These are phyloP conservation scores for Serranus cabrilla DNA, from an alignment of 2,797 vertebrate species.

Conservation along the genomic window DNA sequence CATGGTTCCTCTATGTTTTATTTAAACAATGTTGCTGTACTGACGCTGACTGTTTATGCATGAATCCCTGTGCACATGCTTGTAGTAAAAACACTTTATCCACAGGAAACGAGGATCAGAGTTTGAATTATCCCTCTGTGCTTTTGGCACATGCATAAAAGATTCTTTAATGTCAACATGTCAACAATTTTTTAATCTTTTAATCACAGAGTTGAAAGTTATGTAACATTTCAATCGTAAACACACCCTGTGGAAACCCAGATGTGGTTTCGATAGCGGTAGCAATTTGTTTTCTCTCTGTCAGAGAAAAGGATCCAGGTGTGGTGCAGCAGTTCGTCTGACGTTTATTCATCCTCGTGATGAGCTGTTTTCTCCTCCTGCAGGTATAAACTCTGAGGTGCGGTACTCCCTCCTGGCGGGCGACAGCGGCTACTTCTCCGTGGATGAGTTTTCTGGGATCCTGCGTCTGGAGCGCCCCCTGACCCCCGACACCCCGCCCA, in stretches of 20 bases:
- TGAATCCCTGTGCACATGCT: too few relatives aligned
- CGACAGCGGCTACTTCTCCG: constrained; percentile 91
- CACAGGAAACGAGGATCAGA: too few relatives aligned
- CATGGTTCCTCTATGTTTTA: too few relatives aligned
- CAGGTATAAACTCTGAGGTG: constrained; percentile 95
- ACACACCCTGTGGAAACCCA: constrained; percentile 1
- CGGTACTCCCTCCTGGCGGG: constrained; percentile 91
- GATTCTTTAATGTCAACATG: neutral
- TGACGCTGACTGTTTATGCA: too few relatives aligned
- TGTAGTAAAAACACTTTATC: too few relatives aligned
- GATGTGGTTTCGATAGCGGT: constrained; percentile 14
- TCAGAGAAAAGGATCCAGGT: neutral
- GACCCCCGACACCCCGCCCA: constrained; percentile 81
- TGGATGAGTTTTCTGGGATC: constrained; percentile 94
- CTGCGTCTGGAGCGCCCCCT: constrained; percentile 93
- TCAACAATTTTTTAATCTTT: neutral
- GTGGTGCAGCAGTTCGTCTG: neutral
- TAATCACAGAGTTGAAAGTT: constrained; percentile 1
- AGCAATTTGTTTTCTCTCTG: constrained; percentile 9
- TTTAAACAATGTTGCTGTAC: too few relatives aligned
- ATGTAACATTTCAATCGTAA: neutral
- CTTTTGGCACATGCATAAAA: neutral
- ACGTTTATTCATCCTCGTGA: too few relatives aligned
- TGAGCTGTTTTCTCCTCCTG: neutral
- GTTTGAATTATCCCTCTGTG: too few relatives aligned